phyloP scores from a whole-genome alignment of 2,888 invertebrate genomes.

The Drosophila vallismaia region DNA sequence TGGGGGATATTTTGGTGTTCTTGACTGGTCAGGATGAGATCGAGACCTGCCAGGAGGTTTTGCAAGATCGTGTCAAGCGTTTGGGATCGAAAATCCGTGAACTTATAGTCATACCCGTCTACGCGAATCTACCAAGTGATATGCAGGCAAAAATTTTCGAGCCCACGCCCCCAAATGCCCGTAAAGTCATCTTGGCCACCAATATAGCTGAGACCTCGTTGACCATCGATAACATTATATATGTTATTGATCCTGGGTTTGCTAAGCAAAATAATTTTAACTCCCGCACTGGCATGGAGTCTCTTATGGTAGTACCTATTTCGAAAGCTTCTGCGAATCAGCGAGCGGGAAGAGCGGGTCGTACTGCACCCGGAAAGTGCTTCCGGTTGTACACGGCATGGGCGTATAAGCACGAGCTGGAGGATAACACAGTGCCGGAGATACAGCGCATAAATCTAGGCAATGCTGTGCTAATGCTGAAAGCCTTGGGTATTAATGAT shows the following conservation, averaged over 20 bases:
- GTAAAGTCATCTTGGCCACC: conserved; percentile 98
- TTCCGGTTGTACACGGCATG: conserved; percentile 99
- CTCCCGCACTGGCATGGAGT: conserved; percentile 99
- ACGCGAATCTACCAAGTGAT: conserved; percentile 98
- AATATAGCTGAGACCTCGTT: conserved; percentile 99
- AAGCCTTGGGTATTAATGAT: conserved; percentile 98
- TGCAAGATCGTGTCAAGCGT: conserved; percentile 95
- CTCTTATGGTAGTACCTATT: conserved; percentile 98
- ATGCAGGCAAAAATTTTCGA: conserved; percentile 99
- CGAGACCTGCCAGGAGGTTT: conserved; percentile 94
- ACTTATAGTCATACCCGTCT: conserved; percentile 96
- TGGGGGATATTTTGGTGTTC: conserved; percentile 98
- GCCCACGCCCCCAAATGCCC: conserved; percentile 97
- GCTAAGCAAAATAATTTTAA: conserved; percentile 99
- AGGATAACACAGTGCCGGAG: conserved; percentile 99
- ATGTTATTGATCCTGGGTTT: conserved; percentile 99
- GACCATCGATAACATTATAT: conserved; percentile 99
- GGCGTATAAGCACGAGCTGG: conserved; percentile 99
- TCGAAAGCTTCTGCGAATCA: conserved; percentile 99
- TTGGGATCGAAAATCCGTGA: conserved; percentile 97
- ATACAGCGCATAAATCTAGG: conserved; percentile 98
- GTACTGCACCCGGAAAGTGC: conserved; percentile 98
- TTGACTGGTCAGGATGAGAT: conserved; percentile 97
- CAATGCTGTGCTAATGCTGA: conserved; percentile 98
- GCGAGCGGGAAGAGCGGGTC: conserved; percentile 96